Evolutionary conservation across 2,113 vertebrate species (phyloP).

Genomic region (Acrocephalus kingi): DNA sequence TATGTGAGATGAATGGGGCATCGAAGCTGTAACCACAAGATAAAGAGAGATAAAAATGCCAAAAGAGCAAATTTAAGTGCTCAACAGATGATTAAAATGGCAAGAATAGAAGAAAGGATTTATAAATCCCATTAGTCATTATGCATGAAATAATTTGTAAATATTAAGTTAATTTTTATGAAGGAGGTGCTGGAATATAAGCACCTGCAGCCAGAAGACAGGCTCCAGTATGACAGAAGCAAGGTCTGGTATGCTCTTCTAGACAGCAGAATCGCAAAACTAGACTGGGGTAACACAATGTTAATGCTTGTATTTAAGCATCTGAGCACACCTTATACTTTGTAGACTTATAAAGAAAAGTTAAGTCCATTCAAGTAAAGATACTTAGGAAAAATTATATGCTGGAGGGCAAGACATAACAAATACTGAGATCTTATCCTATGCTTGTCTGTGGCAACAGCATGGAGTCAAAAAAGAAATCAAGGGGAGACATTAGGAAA

Average conservation of each 20-base stretch:
- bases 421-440: conserved; percentile 34
- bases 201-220: neutral
- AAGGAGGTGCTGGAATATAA: neutral
- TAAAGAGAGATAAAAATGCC: neutral
- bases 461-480: neutral
- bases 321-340: neutral
- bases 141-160: conserved; percentile 7
- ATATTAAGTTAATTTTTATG: neutral
- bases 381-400: conserved; percentile 33
- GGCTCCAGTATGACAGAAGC: neutral
- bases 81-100: neutral
- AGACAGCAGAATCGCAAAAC: neutral
- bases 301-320: neutral
- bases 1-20: neutral
- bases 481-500: neutral
- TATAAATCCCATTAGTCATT: neutral
- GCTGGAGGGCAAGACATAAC: conserved; percentile 14
- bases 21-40: neutral
- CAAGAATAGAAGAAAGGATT: neutral
- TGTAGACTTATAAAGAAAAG: neutral
- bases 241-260: neutral
- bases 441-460: neutral
- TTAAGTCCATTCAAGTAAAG: conserved; percentile 31
- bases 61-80: neutral
- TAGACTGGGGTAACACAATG: neutral